Evolutionary conservation across 2,113 vertebrate species (phyloP).

Genomic region (Microcebus murinus): DNA sequence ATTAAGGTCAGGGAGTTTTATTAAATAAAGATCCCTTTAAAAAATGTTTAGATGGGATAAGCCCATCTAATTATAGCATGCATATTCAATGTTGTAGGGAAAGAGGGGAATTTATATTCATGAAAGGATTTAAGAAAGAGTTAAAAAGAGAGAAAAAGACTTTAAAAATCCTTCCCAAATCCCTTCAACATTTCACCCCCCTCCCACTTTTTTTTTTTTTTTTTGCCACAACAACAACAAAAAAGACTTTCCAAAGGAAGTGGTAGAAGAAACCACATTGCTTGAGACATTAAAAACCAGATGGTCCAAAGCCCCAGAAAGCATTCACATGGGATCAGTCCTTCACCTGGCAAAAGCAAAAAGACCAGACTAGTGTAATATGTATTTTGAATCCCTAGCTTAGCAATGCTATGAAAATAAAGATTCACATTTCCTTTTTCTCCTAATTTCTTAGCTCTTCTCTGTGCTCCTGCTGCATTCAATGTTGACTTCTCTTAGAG

Average conservation of each 20-base stretch:
- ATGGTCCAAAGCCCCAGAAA: slow-evolving; percentile 50
- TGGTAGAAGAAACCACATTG: slow-evolving; percentile 64
- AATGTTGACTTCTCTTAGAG: not conserved
- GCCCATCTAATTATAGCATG: not conserved
- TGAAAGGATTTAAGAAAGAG: not conserved
- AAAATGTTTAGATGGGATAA: not conserved
- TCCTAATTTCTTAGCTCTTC: not conserved
- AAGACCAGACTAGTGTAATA: not conserved
- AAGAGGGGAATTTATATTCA: not conserved
- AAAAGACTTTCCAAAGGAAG: slow-evolving; percentile 58
- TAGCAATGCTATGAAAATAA: not conserved
- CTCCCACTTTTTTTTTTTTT: not conserved
- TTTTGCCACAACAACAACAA: not conserved
- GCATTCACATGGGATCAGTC: not conserved
- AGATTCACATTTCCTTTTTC: slow-evolving; percentile 20
- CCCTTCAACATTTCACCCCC: not conserved
- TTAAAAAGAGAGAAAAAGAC: not conserved
- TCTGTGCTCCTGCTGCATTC: not conserved
- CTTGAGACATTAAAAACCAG: slow-evolving; percentile 67
- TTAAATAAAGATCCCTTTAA: not conserved
- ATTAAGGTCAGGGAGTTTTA: not conserved
- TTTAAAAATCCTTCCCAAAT: not conserved
- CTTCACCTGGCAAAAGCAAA: slow-evolving; percentile 45
- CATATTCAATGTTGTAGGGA: not conserved
- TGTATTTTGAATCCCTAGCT: not conserved